A percentile compares a stretch with the other conserved stretches of the same genome.
These are phyloP conservation scores for Margaritifera margaritifera DNA, from an alignment of 2,888 invertebrate genomes.

Conservation along the genomic window DNA sequence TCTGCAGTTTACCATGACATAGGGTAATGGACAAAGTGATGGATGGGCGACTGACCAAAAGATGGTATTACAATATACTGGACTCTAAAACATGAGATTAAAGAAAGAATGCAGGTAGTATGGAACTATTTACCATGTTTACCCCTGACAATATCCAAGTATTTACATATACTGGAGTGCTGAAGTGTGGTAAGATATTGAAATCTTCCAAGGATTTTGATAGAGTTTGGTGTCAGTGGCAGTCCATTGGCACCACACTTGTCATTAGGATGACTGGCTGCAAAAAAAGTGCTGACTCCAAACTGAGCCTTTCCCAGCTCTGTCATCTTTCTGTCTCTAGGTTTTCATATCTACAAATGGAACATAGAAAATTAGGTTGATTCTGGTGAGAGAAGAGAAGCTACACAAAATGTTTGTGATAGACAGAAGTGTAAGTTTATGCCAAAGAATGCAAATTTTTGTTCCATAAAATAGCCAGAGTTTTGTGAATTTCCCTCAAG, in stretches of 20 bases:
- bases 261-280: constrained; percentile 84
- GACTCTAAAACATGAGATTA: neutral
- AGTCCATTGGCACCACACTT: constrained; percentile 94
- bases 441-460: too few relatives aligned
- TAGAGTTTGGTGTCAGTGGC: constrained; percentile 96
- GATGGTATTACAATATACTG: neutral
- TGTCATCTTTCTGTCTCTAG: constrained; percentile 38
- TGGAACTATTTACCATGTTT: constrained; percentile 84
- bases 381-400: too few relatives aligned
- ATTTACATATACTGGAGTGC: constrained; percentile 88
- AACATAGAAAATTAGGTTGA: too few relatives aligned
- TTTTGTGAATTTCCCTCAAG: too few relatives aligned
- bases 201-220: constrained; percentile 91
- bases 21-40: too few relatives aligned
- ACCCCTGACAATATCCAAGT: constrained; percentile 91
- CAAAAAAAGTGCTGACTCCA: constrained; percentile 93
- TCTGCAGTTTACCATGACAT: too few relatives aligned
- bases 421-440: too few relatives aligned
- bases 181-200: constrained; percentile 83
- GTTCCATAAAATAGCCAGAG: too few relatives aligned
- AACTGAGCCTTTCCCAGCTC: constrained; percentile 74
- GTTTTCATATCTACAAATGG: too few relatives aligned
- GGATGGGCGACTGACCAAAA: too few relatives aligned
- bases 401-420: too few relatives aligned
- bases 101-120: constrained; percentile 3